Evolutionary conservation across 2,113 vertebrate genomes (phyloP), one percentile per base, ranked within the genome.

Genomic region (Phaethon lepturus): DNA sequence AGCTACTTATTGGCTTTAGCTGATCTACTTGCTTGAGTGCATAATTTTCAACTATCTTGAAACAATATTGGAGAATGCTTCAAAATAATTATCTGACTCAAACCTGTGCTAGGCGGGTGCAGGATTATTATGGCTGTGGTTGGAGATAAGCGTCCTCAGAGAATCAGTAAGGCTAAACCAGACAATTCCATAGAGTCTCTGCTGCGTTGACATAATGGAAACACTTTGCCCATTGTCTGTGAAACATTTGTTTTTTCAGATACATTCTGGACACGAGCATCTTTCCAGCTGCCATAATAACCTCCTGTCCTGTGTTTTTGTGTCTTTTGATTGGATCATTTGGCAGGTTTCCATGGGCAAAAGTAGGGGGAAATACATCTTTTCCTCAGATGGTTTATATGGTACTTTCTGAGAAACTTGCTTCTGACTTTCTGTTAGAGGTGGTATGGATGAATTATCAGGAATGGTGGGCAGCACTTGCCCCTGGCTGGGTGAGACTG

Each of bases 121-220:
- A 29, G 75, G 55, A 6, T 90, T 93, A 55, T 90, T 80, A 28
- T 84, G 94, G 78, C 97, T 96, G 95, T 74, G 82, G 78, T 53
- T 90, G 91, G 88, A 97, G 94, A 95, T 93, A 93, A 95, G 86
- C 7, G 1, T 86, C 86, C 93, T 95, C 52, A 68, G 86, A 85
- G 91, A 89, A 72, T 42, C 76, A 33, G 40, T 63, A 63, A 79
- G 89, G 62, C 88, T 84, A 85, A 95, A 68, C 49, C 73, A 96
- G 88, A 44, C 83, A 53, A 60, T 95, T 89, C 77, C 84, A 71
- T 40, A 38, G 50, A 50, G 56, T 42, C 62, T 85, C 11, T 5
- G 80, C 82, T 93, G 80, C 2, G 0, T 17, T 49, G 45, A 90
- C 93, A 93, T 81, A 93, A 91, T 94, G 91, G 95, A 87, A 97